Evolutionary conservation across 2,797 vertebrate genomes (phyloP), one percentile per base, ranked within the genome.

Genomic region (Peromyscus melanophrys): DNA sequence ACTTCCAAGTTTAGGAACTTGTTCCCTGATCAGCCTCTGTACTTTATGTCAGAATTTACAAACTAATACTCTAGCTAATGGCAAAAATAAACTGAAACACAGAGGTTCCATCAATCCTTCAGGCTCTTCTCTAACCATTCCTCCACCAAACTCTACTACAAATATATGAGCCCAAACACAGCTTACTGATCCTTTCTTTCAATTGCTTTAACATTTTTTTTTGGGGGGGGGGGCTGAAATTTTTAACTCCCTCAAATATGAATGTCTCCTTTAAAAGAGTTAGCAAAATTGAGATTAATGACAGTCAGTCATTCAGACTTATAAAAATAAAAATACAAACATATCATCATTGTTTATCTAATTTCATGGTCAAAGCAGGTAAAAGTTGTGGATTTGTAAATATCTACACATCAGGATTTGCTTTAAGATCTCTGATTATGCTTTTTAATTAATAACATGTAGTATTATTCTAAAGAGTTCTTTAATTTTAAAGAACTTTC

Each of bases 121-220:
- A 10, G 59, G 9, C 78, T 95, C 65, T 75, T 89, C 46, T 19
- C 77, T 31, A 96, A 43, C 27, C 81, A 40, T 5, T 77, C 29
- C 13, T 12, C 73, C 83, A 59, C 46, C 59, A 90, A 52, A 77
- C 46, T 85, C 83, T 55, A 73, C 17, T 27, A 23, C 2, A 69
- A 49, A 75, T 65, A n/a, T 73, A 1, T 91, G 93, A 97, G 94
- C 49, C 76, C 73, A 86, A 93, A 40, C 61, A 67, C 25, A 88
- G 27, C 57, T 61, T 46, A 87, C 59, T 78, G 0, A 90, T 59
- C 61, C 57, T 97, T 93, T 78, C 67, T 90, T 92, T 95, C 92
- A 97, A 98, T 90, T 97, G 43, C 4, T 65, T 82, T 89, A 73
- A 92, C 76, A 11, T 40, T 93, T 84, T 86, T n/a, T 91, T 81